A percentile compares a stretch with the other conserved stretches of the same genome.
Evolutionary conservation across 2,113 vertebrate species (phyloP).

Genomic region (Cricetomys ansorgei): DNA sequence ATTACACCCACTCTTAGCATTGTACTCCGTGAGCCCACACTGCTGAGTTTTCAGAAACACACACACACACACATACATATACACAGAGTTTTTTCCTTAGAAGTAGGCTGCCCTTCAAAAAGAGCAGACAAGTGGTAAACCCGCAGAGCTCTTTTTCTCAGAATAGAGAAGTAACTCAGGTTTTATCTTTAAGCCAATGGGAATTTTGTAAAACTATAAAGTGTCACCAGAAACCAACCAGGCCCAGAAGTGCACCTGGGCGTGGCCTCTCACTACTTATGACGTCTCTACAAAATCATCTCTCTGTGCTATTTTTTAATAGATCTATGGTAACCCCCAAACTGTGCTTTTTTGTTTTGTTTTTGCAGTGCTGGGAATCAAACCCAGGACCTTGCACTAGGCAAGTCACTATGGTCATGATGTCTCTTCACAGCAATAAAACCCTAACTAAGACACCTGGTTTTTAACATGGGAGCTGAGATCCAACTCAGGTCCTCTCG

Average conservation of each 20-base stretch:
- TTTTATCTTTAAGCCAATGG: neutral
- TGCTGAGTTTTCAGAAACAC: slow-evolving; percentile 52
- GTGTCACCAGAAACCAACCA: neutral
- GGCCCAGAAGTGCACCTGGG: neutral
- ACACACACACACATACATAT: neutral
- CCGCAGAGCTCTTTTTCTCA: slow-evolving; percentile 20
- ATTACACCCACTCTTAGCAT: neutral
- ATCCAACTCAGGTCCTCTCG: neutral
- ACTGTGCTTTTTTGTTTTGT: neutral
- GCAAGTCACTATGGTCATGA: too few species aligned
- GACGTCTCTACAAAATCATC: neutral
- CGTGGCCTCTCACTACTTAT: neutral
- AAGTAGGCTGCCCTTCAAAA: slow-evolving; percentile 25
- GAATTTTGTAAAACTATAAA: slow-evolving; percentile 49
- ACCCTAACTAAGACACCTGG: too few species aligned
- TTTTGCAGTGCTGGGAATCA: neutral
- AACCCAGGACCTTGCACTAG: neutral
- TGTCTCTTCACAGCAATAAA: too few species aligned
- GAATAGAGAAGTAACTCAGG: slow-evolving; percentile 25
- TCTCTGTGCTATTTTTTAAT: neutral
- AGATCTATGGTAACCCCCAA: neutral
- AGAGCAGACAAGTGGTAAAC: neutral
- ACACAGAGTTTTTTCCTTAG: neutral
- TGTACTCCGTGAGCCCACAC: neutral
- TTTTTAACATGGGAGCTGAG: neutral